phyloP scores from a whole-genome alignment of 2,113 vertebrate species.

The Mesoclemmys tuberculata region DNA sequence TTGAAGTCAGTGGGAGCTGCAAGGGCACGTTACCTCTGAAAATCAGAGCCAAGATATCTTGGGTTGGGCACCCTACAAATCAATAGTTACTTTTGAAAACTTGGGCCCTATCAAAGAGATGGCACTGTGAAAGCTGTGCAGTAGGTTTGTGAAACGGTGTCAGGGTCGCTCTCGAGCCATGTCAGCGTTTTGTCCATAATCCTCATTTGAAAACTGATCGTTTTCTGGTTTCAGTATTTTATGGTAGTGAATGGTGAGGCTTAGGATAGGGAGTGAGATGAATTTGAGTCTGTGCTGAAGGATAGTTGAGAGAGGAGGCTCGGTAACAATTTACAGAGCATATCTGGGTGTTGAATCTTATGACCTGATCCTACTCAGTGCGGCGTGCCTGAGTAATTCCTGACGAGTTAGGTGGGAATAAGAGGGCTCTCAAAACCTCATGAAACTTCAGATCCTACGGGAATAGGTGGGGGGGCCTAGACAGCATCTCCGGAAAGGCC shows the following conservation, averaged over 20 bases:
- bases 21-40: background rate
- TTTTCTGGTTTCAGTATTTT: background rate
- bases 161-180: background rate
- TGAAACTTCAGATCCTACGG: background rate
- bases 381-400: background rate
- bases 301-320: background rate
- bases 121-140: background rate
- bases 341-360: background rate
- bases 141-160: background rate
- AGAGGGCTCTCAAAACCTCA: background rate
- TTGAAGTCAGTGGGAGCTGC: background rate
- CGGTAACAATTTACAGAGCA: background rate
- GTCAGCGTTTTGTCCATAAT: background rate
- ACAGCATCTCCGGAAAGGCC: background rate
- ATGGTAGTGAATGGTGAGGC: background rate
- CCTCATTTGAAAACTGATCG: background rate
- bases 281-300: background rate
- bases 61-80: background rate
- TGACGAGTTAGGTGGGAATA: background rate
- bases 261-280: accelerated
- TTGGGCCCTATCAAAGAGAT: background rate
- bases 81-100: background rate
- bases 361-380: background rate
- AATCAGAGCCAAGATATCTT: background rate
- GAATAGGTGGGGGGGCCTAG: background rate